These are phyloP conservation scores for Limnephilus rhombicus DNA, from an alignment of 2,888 invertebrate species.

Conservation along the genomic window DNA sequence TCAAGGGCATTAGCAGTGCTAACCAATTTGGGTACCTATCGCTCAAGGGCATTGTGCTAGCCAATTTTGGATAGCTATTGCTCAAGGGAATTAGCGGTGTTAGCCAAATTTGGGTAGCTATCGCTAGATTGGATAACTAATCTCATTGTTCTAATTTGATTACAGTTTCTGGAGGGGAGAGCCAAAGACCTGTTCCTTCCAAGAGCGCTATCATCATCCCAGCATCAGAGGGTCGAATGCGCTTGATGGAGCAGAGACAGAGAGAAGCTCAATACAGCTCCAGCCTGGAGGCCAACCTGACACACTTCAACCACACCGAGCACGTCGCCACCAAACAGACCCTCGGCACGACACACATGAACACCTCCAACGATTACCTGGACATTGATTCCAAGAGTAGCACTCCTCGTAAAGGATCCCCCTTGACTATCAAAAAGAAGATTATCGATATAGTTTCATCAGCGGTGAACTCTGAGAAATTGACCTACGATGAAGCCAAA, in stretches of 20 bases:
- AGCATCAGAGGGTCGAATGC: slow-evolving; percentile 79
- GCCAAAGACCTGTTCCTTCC: slow-evolving; percentile 40
- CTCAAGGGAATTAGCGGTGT: too few relatives aligned
- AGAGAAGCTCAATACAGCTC: slow-evolving; percentile 76
- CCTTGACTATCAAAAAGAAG: slow-evolving; percentile 59
- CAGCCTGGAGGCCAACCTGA: slow-evolving; percentile 81
- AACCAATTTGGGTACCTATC: too few relatives aligned
- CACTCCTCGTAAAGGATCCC: slow-evolving; percentile 61
- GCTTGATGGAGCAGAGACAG: slow-evolving; percentile 73
- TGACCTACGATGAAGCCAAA: slow-evolving; percentile 6
- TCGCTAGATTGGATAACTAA: neutral
- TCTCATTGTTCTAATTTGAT: neutral
- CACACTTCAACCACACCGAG: slow-evolving; percentile 65
- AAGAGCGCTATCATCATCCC: slow-evolving; percentile 74
- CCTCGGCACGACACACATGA: slow-evolving; percentile 54
- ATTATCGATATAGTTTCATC: slow-evolving; percentile 29
- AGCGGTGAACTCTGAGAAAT: slow-evolving; percentile 17
- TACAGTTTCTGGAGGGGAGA: slow-evolving; percentile 49
- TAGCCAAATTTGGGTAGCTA: too few relatives aligned
- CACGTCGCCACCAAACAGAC: slow-evolving; percentile 63
- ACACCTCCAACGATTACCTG: slow-evolving; percentile 58
- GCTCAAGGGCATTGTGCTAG: too few relatives aligned
- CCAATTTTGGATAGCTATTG: too few relatives aligned
- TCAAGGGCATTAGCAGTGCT: too few relatives aligned
- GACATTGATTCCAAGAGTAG: slow-evolving; percentile 63